Percentiles rank a stretch among this genome's conserved stretches.
These are phyloP conservation scores for Nomia melanderi DNA, from an alignment of 1,140 invertebrate genomes.

Conservation along the genomic window DNA sequence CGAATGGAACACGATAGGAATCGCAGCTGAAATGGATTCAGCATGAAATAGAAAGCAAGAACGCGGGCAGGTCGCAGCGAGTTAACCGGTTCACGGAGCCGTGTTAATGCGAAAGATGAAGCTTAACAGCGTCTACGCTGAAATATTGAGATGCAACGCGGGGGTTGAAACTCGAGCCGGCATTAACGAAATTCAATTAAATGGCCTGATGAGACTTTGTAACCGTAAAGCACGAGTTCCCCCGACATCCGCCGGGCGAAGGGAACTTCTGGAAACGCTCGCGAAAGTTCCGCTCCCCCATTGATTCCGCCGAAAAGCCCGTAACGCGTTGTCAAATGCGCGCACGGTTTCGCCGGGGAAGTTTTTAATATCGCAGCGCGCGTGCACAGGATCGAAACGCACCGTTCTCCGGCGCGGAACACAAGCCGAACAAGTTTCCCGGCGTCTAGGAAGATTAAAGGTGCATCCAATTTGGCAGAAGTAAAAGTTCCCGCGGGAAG, in stretches of 20 bases:
- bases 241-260: too few relatives aligned
- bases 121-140: too few relatives aligned
- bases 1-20: too few relatives aligned
- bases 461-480: neutral
- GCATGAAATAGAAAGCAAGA: too few relatives aligned
- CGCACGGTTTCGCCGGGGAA: neutral
- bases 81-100: neutral
- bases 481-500: neutral
- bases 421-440: neutral
- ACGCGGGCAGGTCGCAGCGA: too few relatives aligned
- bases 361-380: neutral
- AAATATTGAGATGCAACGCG: neutral
- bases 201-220: neutral
- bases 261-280: neutral
- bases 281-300: neutral
- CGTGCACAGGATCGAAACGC: neutral
- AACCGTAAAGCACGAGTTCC: neutral
- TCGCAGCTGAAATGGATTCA: too few relatives aligned
- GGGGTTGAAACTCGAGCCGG: neutral
- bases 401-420: too few relatives aligned
- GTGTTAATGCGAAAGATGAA: neutral
- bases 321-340: neutral
- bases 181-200: slow-evolving; percentile 18
- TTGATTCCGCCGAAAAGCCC: neutral
- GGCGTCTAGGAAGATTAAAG: neutral